phyloP scores from a whole-genome alignment of 1,140 invertebrate genomes.

The Drosophila bipectinata region DNA sequence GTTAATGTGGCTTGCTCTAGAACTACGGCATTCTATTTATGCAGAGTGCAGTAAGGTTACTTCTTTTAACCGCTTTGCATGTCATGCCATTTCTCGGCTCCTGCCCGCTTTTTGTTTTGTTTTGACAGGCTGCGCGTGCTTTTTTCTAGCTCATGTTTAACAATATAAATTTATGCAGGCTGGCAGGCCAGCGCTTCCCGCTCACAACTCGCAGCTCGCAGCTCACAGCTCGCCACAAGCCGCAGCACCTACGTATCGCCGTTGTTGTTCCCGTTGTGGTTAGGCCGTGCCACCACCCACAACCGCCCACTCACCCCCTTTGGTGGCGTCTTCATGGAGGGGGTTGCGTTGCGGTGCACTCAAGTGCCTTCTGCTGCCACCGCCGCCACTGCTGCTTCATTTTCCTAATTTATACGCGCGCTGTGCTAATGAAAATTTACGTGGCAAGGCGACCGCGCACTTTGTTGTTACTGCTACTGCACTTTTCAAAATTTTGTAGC shows the following conservation, averaged over 20 bases:
- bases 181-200: conserved; percentile 44
- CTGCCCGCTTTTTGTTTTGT: conserved; percentile 25
- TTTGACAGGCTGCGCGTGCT: conserved; percentile 74
- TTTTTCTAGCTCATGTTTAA: conserved; percentile 77
- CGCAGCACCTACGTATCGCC: conserved; percentile 55
- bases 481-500: neutral
- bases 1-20: conserved; percentile 2
- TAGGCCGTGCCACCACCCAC: conserved; percentile 26
- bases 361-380: conserved; percentile 51
- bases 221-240: conserved; percentile 59
- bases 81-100: conserved; percentile 53
- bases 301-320: conserved; percentile 1
- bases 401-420: conserved; percentile 80
- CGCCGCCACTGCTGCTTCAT: conserved; percentile 66
- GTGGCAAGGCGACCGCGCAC: conserved; percentile 66
- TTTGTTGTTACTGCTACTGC: conserved; percentile 41
- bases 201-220: conserved; percentile 14
- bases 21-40: conserved; percentile 16
- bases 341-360: conserved; percentile 47
- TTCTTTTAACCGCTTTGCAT: conserved; percentile 33
- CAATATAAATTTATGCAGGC: conserved; percentile 77
- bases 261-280: conserved; percentile 56
- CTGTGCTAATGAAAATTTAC: conserved; percentile 80
- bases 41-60: conserved; percentile 20
- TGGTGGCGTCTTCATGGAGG: conserved; percentile 29